Conservation (phyloP, 2,113 vertebrate species). For the Tricholaema leucomelas region DNA sequence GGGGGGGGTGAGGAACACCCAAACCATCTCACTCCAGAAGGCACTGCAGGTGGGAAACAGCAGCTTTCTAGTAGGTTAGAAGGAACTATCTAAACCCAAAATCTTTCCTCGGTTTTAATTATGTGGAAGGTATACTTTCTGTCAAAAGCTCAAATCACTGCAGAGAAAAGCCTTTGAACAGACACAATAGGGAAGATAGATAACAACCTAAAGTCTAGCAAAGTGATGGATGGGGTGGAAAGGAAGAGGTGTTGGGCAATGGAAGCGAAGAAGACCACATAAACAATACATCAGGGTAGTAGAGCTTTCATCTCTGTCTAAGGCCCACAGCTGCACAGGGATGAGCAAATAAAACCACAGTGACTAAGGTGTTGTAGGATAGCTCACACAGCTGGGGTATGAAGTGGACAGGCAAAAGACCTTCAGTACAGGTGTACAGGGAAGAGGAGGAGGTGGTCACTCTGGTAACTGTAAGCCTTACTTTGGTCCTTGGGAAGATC, state of each 20-base stretch:
- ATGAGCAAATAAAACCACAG: neutral
- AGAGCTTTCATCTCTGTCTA: fast-evolving
- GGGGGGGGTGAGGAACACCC: too few relatives aligned
- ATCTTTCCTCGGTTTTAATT: neutral
- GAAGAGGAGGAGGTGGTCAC: neutral
- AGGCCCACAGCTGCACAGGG: neutral
- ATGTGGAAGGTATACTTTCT: neutral
- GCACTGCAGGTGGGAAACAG: neutral
- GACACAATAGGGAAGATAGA: neutral
- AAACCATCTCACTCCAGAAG: neutral
- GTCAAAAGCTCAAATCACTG: neutral
- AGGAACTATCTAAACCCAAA: neutral
- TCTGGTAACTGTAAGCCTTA: neutral
- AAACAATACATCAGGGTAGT: neutral
- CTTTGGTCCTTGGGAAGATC: neutral
- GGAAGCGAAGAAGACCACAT: neutral
- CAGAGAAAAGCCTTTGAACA: neutral
- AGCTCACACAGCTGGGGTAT: neutral
- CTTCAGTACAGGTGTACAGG: neutral
- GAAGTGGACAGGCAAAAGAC: neutral
- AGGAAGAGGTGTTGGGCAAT: neutral
- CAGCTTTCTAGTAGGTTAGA: neutral
- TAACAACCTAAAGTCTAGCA: neutral
- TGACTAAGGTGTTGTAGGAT: neutral
- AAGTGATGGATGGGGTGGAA: neutral